Evolutionary conservation across 2,888 invertebrate species (phyloP), one percentile per base, ranked within the genome.

Genomic region (Tridacna gigas): DNA sequence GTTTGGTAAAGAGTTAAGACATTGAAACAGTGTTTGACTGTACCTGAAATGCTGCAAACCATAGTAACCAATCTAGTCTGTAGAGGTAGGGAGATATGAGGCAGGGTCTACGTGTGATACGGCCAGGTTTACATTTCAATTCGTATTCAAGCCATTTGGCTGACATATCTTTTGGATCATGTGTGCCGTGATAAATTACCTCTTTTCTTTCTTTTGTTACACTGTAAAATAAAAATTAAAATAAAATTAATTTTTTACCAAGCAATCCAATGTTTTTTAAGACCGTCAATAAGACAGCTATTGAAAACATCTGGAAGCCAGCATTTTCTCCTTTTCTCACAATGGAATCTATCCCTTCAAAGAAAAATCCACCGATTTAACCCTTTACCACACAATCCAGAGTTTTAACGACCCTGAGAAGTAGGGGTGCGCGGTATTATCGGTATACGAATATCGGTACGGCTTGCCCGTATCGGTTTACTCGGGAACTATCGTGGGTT

Each of bases 91-190:
- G 95, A 28, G 95, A 94, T 66, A 95, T 95, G 20, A 95, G 47
- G 86, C 95, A 95, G 26, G 95, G 95, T 20, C 92, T 82, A 22
- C 93, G 89, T 7, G 88, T 91, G 2, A 94, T 86, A 79, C 91
- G 90, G 2, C 95, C 95, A n/a, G 95, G 95, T 89, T 95, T 95
- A 89, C 95, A 95, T 79, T 95, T 94, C 89, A 95, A 95, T 83
- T 95, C 94, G 86, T 95, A 95, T 81, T 95, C 95, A 75, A 90
- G 76, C 95, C 95, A 95, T 48, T 88, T 85, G 5, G 94, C 91
- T 18, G 82, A 77, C 0, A 92, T 86, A 77, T 89, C 88, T 47
- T 76, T 47, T 0, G 95, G 94, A 78, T 86, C 88, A 82, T 90
- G 89, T 0, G 95, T 95, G 15, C 95, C 95, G 86, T 95, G 92